Base-by-base conservation (phyloP, 2,113 vertebrate genomes). In the Pachypanchax playfairii region DNA sequence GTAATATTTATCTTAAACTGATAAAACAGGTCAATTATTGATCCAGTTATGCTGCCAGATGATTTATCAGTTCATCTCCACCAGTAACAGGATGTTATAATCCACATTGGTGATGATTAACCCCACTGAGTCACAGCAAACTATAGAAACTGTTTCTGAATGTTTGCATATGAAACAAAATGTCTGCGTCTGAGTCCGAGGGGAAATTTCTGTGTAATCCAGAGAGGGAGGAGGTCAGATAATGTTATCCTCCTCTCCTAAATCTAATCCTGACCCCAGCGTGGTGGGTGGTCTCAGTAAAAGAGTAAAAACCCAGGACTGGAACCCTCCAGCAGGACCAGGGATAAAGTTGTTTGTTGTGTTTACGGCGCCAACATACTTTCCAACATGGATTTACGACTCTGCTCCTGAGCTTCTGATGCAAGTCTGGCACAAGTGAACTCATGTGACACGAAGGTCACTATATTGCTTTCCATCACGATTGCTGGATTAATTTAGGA, bases 151-250 rank as follows among this genome's bases (percentile, higher is more conserved):
- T 15, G 11, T 25, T n/a, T n/a, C n/a, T n/a, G n/a, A n/a, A n/a
- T n/a, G 4, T 29, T 29, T 29, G 49, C 41, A 13, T 21, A 21
- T 8, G 9, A 7, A 29, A 29, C 28, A 29, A n/a, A n/a, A n/a
- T n/a, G 56, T 26, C 33, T 50, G 44, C 65, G 29, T 47, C 65
- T 64, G 43, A 58, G 56, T 14, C 12, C 24, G 63, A 70, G 54
- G 47, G 41, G 25, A 61, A 65, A 64, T 77, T 51, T 77, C 35
- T 52, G 57, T 54, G 26, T 74, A 67, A 73, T 75, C 70, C 73
- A 42, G 15, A 61, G 60, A 69, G 63, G 69, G 64, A 62, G 50
- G 70, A 65, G 83, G 71, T 79, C 77, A 85, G 36, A 66, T 43
- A 42, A 63, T 51, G 28, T 49, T 59, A 79, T 74, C 53, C 57